Base-by-base conservation (phyloP, 2,797 vertebrate species). In the Xerus rutilus region DNA sequence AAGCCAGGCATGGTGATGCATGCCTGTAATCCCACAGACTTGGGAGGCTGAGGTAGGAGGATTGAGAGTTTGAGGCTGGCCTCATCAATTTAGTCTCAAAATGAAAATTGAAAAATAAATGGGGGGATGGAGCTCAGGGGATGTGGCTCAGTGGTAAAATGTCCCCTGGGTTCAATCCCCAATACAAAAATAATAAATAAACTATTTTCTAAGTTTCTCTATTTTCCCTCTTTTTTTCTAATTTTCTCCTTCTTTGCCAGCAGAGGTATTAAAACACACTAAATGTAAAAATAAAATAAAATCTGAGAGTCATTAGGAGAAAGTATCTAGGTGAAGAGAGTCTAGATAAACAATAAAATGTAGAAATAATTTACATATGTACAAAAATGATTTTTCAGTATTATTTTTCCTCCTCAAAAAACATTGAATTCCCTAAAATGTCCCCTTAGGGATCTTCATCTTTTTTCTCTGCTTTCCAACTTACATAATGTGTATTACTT, bases 241-340 rank as follows among this genome's bases (percentile, higher is more conserved):
- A 21, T 57, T 57, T 57, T 57, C 25, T 94, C 77, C 9, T 73
- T 76, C 18, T 93, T 25, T 67, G 83, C 65, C 94, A 43, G 7
- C 43, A 92, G 47, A 94, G 64, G 2, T 92, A 14, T 92, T 52
- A 87, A 89, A 67, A 70, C 13, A 73, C 23, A 90, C 43, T 86
- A 74, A 82, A 28, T 30, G 43, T 21, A 54, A 67, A 59, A 59
- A 52, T 21, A 79, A 64, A 67, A 64, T 62, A n/a, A 72, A 82
- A 62, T n/a, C 20, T 78, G 21, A 5, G 18, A 74, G 49, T 45
- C 81, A 78, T n/a, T 64, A 45, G 12, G 47, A 96, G 23, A 65
- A 84, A 93, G 79, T 62, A 67, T 43, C 13, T 15, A 83, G 94
- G 35, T 9, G 11, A 65, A 67, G 11, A 88, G 32, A 57, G 30